Percentiles rank a stretch among this genome's conserved stretches.
Conservation (phyloP, 2,113 vertebrate species). For the Glaucidium brasilianum region DNA sequence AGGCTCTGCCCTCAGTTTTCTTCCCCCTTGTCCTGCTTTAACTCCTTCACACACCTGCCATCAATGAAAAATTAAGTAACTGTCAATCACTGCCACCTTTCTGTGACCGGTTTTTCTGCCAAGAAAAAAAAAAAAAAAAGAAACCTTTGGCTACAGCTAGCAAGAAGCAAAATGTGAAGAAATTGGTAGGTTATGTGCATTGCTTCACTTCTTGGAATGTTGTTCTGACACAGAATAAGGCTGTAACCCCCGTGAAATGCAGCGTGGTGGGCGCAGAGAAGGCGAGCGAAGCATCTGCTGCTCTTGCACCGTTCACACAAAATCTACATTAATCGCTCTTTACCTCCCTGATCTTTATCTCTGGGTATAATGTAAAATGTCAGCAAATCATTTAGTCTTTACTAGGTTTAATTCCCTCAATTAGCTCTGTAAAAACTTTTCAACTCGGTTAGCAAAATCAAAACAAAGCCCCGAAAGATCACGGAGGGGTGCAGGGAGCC, state of each 20-base stretch:
- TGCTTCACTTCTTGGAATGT: background rate
- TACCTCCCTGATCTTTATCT: background rate
- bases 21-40: background rate
- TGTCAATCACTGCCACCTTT: background rate
- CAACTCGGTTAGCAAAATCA: background rate
- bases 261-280: background rate
- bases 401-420: background rate
- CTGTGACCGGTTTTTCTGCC: background rate
- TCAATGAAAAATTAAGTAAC: background rate
- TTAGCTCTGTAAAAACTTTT: background rate
- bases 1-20: accelerated
- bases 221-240: background rate
- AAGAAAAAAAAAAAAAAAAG: background rate
- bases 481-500: accelerated
- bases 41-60: background rate
- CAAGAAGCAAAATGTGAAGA: background rate
- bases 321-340: background rate
- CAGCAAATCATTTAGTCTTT: background rate
- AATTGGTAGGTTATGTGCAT: background rate
- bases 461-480: background rate
- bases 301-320: background rate
- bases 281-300: background rate
- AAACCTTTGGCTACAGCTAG: background rate
- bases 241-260: accelerated
- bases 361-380: background rate